Base-by-base conservation (phyloP, 2,113 vertebrate species). In the Microtus ochrogaster region DNA sequence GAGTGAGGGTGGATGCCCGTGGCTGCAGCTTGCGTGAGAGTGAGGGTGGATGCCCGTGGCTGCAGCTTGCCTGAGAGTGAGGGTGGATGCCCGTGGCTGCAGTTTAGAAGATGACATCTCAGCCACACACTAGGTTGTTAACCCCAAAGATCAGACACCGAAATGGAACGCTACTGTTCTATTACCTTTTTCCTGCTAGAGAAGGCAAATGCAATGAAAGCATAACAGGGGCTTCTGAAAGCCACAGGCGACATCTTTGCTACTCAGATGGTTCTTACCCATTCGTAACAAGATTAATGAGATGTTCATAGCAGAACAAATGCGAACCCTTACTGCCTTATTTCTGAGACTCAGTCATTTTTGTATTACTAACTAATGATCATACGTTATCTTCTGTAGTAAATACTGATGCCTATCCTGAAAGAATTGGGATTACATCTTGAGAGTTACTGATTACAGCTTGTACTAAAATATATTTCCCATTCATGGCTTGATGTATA, bases 381-480 rank as follows among this genome's bases (percentile, higher is more conserved):
- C 58, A 7, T 49, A 14, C 7, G 7, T 85, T 89, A 58, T 83
- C 90, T 93, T 52, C 61, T 87, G 24, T 90, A 87, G 47, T 86
- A 73, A 84, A 94, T 88, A 61, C 55, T 84, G 30, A 84, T 49
- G 76, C 41, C 68, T 61, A 41, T 47, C 73, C 72, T 94, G 73
- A 87, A 92, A 73, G 39, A 92, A 41, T 73, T 85, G 81, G 89
- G 52, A 84, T 94, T 78, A 30, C 65, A 77, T 9, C 92, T 87
- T 91, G 41, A 94, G 90, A n/a, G 6, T 12, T 52, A 58, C 81
- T 90, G 84, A 93, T n/a, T 55, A 36, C 11, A 73, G 0, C 5
- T 19, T 65, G 12, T 74, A 58, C 66, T 66, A 77, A 91, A 90
- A 83, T 19, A 47, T 0, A 22, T 58, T 86, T 76, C 70, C 79